Percentiles rank a stretch among this genome's conserved stretches.
These are phyloP conservation scores for Pilophorus perplexus DNA, from an alignment of 2,888 invertebrate genomes.

Conservation along the genomic window DNA sequence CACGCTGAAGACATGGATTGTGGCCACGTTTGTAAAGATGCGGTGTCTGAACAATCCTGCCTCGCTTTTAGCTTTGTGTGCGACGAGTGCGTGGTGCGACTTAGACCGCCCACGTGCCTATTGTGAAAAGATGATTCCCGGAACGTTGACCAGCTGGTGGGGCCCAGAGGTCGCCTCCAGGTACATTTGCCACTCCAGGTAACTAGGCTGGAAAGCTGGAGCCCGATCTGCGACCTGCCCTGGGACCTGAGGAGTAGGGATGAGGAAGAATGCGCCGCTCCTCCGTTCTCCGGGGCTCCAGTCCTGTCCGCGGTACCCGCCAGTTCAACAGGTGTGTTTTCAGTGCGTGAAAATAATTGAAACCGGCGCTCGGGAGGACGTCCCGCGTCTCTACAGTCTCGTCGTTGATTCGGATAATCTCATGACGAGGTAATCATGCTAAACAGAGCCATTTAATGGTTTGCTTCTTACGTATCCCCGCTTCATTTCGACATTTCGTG, in stretches of 20 bases:
- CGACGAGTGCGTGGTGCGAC: too few relatives aligned
- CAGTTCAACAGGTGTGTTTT: slow-evolving; percentile 5
- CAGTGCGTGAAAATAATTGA: not conserved
- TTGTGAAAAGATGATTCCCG: too few relatives aligned
- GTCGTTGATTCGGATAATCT: not conserved
- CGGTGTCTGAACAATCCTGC: too few relatives aligned
- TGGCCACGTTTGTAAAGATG: too few relatives aligned
- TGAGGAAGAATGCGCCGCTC: slow-evolving; percentile 21
- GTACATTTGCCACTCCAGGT: not conserved
- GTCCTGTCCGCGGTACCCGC: not conserved
- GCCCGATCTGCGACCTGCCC: not conserved
- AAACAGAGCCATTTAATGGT: too few relatives aligned
- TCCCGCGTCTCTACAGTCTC: not conserved
- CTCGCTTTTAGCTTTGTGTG: too few relatives aligned
- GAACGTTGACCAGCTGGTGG: too few relatives aligned
- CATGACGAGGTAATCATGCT: too few relatives aligned
- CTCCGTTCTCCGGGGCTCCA: too few relatives aligned
- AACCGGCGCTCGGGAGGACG: not conserved
- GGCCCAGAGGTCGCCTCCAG: not conserved
- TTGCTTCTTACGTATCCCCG: too few relatives aligned
- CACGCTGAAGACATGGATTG: too few relatives aligned
- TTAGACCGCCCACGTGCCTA: not conserved
- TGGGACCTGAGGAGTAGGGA: slow-evolving; percentile 1
- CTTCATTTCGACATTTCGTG: too few relatives aligned
- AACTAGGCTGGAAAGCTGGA: slow-evolving; percentile 6